Percentiles rank a stretch among this genome's conserved stretches.
phyloP scores from a whole-genome alignment of 2,113 vertebrate species.

The Australoheros scitulus region DNA sequence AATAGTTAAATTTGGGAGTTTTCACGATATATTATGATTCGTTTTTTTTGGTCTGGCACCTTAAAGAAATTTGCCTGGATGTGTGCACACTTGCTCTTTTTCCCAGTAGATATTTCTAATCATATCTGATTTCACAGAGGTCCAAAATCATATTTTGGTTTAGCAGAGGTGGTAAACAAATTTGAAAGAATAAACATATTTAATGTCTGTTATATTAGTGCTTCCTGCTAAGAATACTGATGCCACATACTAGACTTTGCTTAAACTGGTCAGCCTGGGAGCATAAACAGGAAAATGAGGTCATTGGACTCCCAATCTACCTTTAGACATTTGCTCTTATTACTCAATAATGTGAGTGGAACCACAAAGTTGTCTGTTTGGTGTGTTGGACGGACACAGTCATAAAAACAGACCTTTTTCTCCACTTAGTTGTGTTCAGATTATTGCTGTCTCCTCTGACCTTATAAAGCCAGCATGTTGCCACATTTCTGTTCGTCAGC shows the following conservation, averaged over 20 bases:
- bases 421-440: constrained; percentile 6
- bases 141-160: background rate
- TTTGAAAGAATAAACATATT: background rate
- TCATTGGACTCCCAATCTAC: background rate
- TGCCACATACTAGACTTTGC: background rate
- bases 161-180: background rate
- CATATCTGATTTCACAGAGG: constrained; percentile 4
- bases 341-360: background rate
- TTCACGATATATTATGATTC: background rate
- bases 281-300: background rate
- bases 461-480: background rate
- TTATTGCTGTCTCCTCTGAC: background rate
- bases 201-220: background rate
- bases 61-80: background rate
- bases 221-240: background rate
- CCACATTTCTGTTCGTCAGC: constrained; percentile 11
- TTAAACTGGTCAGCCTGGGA: background rate
- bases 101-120: constrained; percentile 6
- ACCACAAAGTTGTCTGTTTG: constrained; percentile 2
- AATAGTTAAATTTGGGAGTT: background rate
- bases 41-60: background rate
- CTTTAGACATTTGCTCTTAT: constrained; percentile 42
- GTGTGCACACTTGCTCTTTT: background rate
- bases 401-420: constrained; percentile 7
- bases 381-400: background rate